A percentile compares a stretch with the other conserved stretches of the same genome.
phyloP scores from a whole-genome alignment of 2,113 vertebrate species.

The Ifrita kowaldi region DNA sequence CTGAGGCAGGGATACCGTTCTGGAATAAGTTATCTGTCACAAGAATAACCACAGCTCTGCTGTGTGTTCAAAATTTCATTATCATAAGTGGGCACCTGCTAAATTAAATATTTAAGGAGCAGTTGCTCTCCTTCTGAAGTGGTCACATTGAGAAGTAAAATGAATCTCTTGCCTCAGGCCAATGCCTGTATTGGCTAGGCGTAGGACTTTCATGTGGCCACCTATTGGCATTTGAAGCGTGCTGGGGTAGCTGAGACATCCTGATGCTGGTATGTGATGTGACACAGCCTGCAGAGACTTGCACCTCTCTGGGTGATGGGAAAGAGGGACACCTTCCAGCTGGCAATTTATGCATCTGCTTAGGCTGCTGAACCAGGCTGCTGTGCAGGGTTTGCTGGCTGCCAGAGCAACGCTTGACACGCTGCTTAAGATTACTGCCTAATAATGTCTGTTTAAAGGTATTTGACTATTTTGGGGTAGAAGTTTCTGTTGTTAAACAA shows the following conservation, averaged over 20 bases:
- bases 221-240: background rate
- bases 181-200: background rate
- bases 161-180: background rate
- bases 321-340: rapidly evolving
- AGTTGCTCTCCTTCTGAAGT: background rate
- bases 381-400: background rate
- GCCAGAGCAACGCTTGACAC: background rate
- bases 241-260: background rate
- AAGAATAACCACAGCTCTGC: background rate
- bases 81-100: background rate
- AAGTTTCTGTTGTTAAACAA: background rate
- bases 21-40: background rate
- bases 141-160: background rate
- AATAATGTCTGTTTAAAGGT: background rate
- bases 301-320: background rate
- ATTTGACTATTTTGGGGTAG: background rate
- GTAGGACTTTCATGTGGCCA: background rate
- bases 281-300: background rate
- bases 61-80: background rate
- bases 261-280: rapidly evolving
- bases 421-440: background rate
- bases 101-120: background rate
- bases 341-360: background rate
- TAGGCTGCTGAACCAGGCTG: background rate
- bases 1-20: background rate